Conservation (phyloP, 23 tunicate genomes). For the Trididemnum clinides region DNA sequence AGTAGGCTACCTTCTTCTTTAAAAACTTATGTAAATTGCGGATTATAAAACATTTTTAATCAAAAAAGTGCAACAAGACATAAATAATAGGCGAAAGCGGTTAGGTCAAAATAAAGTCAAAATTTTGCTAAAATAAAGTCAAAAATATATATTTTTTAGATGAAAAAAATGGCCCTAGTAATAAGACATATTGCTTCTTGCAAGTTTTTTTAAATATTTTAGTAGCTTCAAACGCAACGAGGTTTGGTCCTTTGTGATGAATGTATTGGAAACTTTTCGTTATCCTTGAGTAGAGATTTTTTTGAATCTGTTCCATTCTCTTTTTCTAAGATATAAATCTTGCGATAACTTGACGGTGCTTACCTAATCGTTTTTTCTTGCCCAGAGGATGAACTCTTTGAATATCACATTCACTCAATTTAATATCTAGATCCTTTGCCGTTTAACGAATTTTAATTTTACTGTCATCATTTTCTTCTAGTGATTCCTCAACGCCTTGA, state of each 20-base stretch:
- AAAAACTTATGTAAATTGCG: no score
- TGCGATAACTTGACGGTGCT: not conserved
- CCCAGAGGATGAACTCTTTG: constrained; percentile 3
- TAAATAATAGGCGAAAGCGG: no score
- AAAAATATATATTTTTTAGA: no score
- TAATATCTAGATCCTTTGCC: not conserved
- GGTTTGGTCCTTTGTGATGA: constrained; percentile 10
- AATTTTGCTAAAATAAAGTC: no score
- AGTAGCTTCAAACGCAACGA: not conserved
- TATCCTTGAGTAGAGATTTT: not conserved
- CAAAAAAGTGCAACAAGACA: no score
- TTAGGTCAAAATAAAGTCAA: no score
- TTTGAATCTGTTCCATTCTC: not conserved
- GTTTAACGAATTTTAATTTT: not conserved
- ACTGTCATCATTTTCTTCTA: not conserved
- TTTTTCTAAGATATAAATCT: not conserved
- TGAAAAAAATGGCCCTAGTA: no score
- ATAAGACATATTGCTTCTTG: not conserved
- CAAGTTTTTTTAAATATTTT: not conserved
- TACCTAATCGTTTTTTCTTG: not conserved
- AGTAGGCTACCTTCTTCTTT: no score
- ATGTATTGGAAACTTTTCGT: not conserved
- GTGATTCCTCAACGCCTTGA: not conserved
- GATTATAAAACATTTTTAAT: no score
- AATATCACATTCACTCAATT: not conserved